Conservation (phyloP, 1,140 invertebrate genomes). For the Caenorhabditis briggsae region DNA sequence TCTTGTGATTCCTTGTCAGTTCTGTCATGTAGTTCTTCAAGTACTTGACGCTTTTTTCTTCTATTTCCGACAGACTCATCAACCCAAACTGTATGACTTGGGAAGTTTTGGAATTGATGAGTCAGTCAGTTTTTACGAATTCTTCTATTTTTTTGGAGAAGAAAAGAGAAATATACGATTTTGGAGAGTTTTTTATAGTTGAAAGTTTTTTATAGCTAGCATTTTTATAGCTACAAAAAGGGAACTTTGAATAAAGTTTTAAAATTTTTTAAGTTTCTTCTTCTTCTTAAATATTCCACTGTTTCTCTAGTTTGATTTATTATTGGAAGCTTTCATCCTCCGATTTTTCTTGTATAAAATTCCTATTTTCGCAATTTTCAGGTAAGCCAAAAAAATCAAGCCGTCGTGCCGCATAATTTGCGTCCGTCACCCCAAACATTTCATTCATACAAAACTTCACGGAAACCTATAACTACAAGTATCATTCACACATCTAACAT, state of each 20-base stretch:
- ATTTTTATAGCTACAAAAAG: too few species aligned
- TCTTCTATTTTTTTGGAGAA: background rate
- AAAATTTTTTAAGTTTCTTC: too few species aligned
- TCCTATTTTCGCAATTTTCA: background rate
- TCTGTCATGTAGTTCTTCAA: slow-evolving; percentile 44
- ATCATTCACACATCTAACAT: background rate
- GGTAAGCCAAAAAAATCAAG: slow-evolving; percentile 46
- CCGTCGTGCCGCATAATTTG: background rate
- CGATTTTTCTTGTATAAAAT: background rate
- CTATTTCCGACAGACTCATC: background rate
- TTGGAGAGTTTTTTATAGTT: background rate
- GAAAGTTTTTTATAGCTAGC: background rate
- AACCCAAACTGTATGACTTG: background rate
- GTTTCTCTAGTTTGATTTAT: too few species aligned
- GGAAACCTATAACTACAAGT: slow-evolving; percentile 32
- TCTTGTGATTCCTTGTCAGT: background rate
- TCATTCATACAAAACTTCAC: background rate
- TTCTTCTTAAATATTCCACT: too few species aligned
- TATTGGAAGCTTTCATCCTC: too few species aligned
- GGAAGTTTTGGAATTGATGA: background rate
- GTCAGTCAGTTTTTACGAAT: slow-evolving; percentile 3
- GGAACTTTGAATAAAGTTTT: too few species aligned
- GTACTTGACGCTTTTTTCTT: slow-evolving; percentile 37
- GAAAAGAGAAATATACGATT: background rate
- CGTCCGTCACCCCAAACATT: background rate